A percentile compares a stretch with the other conserved stretches of the same genome.
Evolutionary conservation across 2,888 invertebrate genomes (phyloP).

Genomic region (Andrena haemorrhoa): DNA sequence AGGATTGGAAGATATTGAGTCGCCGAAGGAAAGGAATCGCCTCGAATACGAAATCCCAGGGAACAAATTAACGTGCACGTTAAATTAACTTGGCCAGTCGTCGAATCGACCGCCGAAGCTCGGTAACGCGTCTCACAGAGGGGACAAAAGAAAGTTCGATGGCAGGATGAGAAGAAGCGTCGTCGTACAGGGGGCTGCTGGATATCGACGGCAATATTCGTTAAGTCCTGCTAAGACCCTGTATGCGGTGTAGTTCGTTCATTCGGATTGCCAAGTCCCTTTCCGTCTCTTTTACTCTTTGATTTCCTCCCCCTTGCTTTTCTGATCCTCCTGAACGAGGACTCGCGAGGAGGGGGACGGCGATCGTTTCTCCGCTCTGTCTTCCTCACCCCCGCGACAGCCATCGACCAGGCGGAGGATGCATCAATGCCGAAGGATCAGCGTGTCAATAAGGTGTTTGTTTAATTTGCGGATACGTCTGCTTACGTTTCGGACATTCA

Average conservation of each 20-base stretch:
- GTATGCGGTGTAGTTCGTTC: conserved; percentile 78
- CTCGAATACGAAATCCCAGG: conserved; percentile 46
- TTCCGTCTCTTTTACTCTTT: conserved; percentile 53
- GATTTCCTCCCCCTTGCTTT: conserved; percentile 36
- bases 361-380: conserved; percentile 59
- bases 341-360: conserved; percentile 36
- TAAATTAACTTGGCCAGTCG: conserved; percentile 63
- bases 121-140: conserved; percentile 63
- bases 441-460: conserved; percentile 82
- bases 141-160: conserved; percentile 64
- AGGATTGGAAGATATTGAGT: conserved; percentile 34
- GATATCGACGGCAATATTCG: conserved; percentile 83
- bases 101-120: conserved; percentile 62
- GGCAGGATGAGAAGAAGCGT: conserved; percentile 49
- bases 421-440: conserved; percentile 76
- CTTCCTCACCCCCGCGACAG: conserved; percentile 52
- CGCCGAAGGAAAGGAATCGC: not conserved
- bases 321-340: conserved; percentile 58
- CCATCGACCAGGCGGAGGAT: conserved; percentile 21
- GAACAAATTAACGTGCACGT: conserved; percentile 55
- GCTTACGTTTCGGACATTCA: conserved; percentile 42
- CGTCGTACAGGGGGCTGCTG: conserved; percentile 67
- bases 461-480: conserved; percentile 80
- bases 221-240: conserved; percentile 81
- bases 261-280: conserved; percentile 76